Percentiles rank a stretch among this genome's conserved stretches.
These are phyloP conservation scores for Ptychoptera contaminata DNA, from an alignment of 2,888 invertebrate species.

Conservation along the genomic window DNA sequence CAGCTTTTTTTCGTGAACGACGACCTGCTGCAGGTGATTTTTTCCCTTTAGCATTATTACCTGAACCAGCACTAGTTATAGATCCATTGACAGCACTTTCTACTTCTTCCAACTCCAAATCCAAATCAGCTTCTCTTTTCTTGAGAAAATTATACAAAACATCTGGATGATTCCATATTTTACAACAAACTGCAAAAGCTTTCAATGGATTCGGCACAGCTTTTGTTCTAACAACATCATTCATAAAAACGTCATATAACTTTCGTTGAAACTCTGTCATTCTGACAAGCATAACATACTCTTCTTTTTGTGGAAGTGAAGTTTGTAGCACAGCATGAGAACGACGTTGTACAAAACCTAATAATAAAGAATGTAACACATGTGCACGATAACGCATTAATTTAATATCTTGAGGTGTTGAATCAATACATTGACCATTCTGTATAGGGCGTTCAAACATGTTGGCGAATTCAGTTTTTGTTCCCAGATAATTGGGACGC, in stretches of 20 bases:
- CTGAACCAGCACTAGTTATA: neutral
- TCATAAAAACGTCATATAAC: slow-evolving; percentile 87
- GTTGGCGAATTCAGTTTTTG: slow-evolving; percentile 91
- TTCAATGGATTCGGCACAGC: slow-evolving; percentile 89
- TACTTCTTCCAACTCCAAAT: slow-evolving; percentile 69
- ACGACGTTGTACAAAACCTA: slow-evolving; percentile 91
- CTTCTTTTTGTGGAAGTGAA: slow-evolving; percentile 87
- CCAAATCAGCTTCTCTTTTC: slow-evolving; percentile 61
- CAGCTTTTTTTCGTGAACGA: neutral
- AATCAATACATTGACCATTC: slow-evolving; percentile 96
- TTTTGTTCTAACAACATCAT: slow-evolving; percentile 72
- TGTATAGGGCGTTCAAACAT: slow-evolving; percentile 98
- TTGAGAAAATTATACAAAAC: slow-evolving; percentile 76
- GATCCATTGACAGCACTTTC: slow-evolving; percentile 26
- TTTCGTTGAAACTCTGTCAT: slow-evolving; percentile 84
- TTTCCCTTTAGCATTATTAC: slow-evolving; percentile 7
- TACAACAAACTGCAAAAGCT: slow-evolving; percentile 96
- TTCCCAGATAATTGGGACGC: slow-evolving; percentile 89
- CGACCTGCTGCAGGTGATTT: slow-evolving; percentile 15
- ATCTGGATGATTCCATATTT: slow-evolving; percentile 95
- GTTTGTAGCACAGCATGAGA: slow-evolving; percentile 85
- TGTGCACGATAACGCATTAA: slow-evolving; percentile 92
- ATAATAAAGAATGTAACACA: slow-evolving; percentile 81
- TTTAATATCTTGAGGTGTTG: slow-evolving; percentile 83
- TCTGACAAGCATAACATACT: slow-evolving; percentile 78